Percentiles rank a stretch among this genome's conserved stretches.
Evolutionary conservation across 2,888 invertebrate species (phyloP).

Genomic region (Tenthredo mesomela): DNA sequence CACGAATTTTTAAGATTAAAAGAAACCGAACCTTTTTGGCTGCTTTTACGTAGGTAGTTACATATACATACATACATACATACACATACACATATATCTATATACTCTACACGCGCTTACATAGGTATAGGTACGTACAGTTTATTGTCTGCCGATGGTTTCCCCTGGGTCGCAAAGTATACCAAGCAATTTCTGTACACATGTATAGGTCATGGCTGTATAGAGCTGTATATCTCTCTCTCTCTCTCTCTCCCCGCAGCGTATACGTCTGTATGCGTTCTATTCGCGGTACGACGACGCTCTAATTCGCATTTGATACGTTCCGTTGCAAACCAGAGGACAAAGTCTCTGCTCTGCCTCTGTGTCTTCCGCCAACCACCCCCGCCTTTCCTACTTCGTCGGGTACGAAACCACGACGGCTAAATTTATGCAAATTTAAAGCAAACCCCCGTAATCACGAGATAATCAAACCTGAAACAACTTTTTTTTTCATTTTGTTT

Average conservation of each 20-base stretch:
- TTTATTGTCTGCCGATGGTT: conserved; percentile 23
- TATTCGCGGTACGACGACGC: conserved; percentile 36
- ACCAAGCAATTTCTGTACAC: conserved; percentile 18
- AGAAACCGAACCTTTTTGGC: conserved; percentile 19
- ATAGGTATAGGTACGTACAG: background rate
- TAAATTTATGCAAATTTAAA: conserved; percentile 44
- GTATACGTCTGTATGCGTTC: conserved; percentile 13
- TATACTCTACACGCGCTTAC: background rate
- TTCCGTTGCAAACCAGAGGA: conserved; percentile 39
- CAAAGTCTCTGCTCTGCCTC: conserved; percentile 20
- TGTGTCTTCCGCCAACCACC: background rate
- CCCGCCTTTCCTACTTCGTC: background rate
- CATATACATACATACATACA: background rate
- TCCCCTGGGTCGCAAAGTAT: background rate
- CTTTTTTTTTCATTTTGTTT: background rate
- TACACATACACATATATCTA: background rate
- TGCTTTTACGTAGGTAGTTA: conserved; percentile 2
- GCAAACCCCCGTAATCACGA: conserved; percentile 35
- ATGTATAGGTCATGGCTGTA: background rate
- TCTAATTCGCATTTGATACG: conserved; percentile 48
- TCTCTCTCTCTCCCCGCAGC: background rate
- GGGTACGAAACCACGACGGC: background rate
- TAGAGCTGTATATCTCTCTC: background rate
- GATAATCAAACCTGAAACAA: conserved; percentile 21
- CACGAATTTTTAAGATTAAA: conserved; percentile 34